Conservation (phyloP, 2,113 vertebrate genomes). For the Tragelaphus buxtoni region DNA sequence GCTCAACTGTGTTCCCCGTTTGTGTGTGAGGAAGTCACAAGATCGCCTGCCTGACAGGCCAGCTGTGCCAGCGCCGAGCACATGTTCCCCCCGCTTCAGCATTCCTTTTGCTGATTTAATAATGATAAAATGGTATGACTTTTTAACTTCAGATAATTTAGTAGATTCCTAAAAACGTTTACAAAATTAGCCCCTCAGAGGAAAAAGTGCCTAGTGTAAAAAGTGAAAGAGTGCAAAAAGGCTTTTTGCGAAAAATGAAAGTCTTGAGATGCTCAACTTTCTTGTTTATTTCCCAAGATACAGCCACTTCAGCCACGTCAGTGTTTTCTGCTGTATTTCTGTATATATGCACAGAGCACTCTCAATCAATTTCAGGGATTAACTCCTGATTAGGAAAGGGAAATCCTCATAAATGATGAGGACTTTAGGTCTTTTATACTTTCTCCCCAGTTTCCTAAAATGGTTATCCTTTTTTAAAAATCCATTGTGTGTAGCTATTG, state of each 20-base stretch:
- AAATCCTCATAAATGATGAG: not conserved
- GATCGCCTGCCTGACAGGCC: fast-evolving
- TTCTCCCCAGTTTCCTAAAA: not conserved
- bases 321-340: not conserved
- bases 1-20: not conserved
- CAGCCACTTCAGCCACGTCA: too few species aligned
- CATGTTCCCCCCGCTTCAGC: not conserved
- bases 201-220: not conserved
- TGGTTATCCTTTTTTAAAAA: not conserved
- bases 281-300: not conserved
- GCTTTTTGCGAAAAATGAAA: not conserved
- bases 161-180: not conserved
- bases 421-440: not conserved
- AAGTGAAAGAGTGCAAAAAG: not conserved
- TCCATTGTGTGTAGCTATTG: not conserved
- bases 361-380: not conserved
- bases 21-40: not conserved
- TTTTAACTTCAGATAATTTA: not conserved
- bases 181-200: not conserved
- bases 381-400: not conserved
- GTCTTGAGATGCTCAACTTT: not conserved
- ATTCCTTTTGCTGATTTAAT: not conserved
- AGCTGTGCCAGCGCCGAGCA: not conserved
- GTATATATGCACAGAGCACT: not conserved
- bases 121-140: not conserved